phyloP scores from a whole-genome alignment of 1,140 invertebrate genomes.

The Halesus radiatus region DNA sequence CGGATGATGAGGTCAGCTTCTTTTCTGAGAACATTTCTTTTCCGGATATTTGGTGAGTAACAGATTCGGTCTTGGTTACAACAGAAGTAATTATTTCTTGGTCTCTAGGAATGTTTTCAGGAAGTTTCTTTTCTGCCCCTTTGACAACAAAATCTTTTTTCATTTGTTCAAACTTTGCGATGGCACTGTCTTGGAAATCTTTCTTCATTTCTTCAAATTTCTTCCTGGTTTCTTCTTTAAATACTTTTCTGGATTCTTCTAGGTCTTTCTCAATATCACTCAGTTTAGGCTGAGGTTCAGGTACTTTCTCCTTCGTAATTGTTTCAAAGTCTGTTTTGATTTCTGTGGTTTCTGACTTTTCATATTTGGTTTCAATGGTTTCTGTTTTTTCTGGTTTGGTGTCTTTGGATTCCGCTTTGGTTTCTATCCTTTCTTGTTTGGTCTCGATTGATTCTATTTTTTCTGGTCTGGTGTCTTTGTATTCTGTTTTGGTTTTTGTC shows the following conservation, averaged over 20 bases:
- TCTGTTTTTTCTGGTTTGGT: not conserved
- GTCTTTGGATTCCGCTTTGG: constrained; percentile 10
- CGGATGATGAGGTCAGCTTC: constrained; percentile 67
- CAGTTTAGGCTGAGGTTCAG: constrained; percentile 17
- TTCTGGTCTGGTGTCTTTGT: not conserved
- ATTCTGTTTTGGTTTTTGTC: constrained; percentile 4
- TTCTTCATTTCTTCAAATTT: constrained; percentile 54
- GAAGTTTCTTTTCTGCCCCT: constrained; percentile 39
- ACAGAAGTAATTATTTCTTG: constrained; percentile 60
- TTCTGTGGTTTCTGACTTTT: constrained; percentile 1
- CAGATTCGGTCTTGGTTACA: constrained; percentile 68
- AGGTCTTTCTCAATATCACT: constrained; percentile 35
- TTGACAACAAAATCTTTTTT: constrained; percentile 49
- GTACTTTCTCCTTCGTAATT: constrained; percentile 31
- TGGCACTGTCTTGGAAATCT: constrained; percentile 50
- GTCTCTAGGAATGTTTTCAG: constrained; percentile 33
- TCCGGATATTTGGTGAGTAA: constrained; percentile 67
- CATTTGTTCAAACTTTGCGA: constrained; percentile 54
- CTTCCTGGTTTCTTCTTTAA: constrained; percentile 52
- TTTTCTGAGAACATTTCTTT: constrained; percentile 68
- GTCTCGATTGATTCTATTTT: no score
- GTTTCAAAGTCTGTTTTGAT: constrained; percentile 13
- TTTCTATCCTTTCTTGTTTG: no score
- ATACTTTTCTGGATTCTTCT: constrained; percentile 44
- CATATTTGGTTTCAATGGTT: not conserved